A percentile compares a stretch with the other conserved stretches of the same genome.
Evolutionary conservation across 1,140 invertebrate genomes (phyloP).

Genomic region (Bombus haemorrhoidalis): DNA sequence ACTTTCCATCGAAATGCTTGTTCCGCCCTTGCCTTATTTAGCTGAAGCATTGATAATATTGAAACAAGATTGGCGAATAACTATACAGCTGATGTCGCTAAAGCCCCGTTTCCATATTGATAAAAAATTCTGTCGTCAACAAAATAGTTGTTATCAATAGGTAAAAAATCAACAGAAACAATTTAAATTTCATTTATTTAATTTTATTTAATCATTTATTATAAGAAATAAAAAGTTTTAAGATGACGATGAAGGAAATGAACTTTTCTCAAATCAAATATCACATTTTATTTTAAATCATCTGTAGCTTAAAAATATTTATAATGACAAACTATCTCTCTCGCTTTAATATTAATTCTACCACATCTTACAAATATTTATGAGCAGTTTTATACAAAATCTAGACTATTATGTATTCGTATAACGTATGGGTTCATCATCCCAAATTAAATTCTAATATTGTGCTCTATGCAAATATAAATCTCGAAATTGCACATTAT

Average conservation of each 20-base stretch:
- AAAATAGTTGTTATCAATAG: background rate
- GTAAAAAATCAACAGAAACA: background rate
- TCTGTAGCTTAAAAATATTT: background rate
- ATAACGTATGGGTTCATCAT: background rate
- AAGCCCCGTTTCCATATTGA: background rate
- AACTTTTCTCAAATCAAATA: background rate
- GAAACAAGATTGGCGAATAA: constrained; percentile 17
- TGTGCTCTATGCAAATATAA: background rate
- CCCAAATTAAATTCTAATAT: background rate
- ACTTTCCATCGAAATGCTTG: constrained; percentile 61
- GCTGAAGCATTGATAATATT: constrained; percentile 56
- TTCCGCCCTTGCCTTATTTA: constrained; percentile 79
- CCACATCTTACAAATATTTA: background rate
- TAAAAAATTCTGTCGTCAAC: background rate
- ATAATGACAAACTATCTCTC: background rate
- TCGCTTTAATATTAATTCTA: background rate
- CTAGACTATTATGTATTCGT: background rate
- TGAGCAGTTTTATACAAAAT: constrained; percentile 12
- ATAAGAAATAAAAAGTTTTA: background rate
- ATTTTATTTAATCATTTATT: background rate
- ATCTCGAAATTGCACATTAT: background rate
- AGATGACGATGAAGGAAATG: background rate
- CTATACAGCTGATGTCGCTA: background rate
- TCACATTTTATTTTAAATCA: constrained; percentile 41
- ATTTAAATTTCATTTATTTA: background rate